Conservation (phyloP, 2,113 vertebrate genomes). For the Cochlearius cochlearius region DNA sequence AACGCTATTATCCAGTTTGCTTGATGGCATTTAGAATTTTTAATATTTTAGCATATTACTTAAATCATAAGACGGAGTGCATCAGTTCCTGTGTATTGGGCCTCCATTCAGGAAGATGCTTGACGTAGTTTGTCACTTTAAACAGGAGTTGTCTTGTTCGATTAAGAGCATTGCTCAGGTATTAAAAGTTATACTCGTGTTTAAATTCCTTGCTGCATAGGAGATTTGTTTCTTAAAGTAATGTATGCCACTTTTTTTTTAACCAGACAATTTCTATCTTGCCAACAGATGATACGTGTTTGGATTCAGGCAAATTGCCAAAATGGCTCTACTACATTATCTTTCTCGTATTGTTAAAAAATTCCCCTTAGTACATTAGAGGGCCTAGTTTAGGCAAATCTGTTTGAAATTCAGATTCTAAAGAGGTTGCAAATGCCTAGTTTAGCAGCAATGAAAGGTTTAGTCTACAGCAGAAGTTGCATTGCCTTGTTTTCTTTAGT, state of each 20-base stretch:
- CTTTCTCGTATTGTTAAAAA: not conserved
- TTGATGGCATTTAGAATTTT: not conserved
- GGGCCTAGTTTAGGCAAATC: not conserved
- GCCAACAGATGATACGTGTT: not conserved
- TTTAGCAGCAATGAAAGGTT: conserved; percentile 46
- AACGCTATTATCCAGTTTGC: not conserved
- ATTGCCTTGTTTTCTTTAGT: conserved; percentile 47
- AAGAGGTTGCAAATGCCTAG: not conserved
- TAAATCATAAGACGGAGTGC: not conserved
- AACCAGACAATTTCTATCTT: not conserved
- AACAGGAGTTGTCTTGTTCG: not conserved
- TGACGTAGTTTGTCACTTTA: not conserved
- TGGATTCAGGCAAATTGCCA: not conserved
- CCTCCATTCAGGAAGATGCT: not conserved
- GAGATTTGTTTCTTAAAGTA: not conserved
- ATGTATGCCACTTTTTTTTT: not conserved
- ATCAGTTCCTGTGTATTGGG: not conserved
- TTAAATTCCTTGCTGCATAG: not conserved
- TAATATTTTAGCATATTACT: not conserved
- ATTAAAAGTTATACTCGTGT: not conserved
- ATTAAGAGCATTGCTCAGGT: not conserved
- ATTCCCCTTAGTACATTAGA: not conserved
- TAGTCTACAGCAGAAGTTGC: not conserved
- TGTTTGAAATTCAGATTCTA: conserved; percentile 1
- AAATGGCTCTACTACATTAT: not conserved